Evolutionary conservation across 2,113 vertebrate genomes (phyloP), one percentile per base, ranked within the genome.

Genomic region (Protomyctophum bolini): DNA sequence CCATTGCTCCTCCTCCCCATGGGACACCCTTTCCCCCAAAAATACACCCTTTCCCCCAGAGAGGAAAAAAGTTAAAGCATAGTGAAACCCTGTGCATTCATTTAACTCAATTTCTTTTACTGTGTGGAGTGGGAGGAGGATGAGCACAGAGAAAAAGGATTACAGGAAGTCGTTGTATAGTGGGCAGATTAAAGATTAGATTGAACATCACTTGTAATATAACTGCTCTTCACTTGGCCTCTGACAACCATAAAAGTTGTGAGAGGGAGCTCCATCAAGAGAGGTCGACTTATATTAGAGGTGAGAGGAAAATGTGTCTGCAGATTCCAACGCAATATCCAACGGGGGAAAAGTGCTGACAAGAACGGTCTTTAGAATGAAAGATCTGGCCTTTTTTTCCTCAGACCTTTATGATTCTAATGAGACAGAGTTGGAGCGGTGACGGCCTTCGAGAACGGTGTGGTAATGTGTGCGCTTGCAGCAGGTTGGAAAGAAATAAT

Each of bases 341-440:
- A 41, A 41, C 33, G 10, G 50, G 0, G 14, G 48, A 55, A 54
- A 82, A 80, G 67, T 73, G 86, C 86, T 86, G 89, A 88, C 71
- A 11, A 54, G 70, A 66, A 49, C 0, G n/a, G 70, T 49, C 58
- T 2, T 7, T 12, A 47, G 68, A 77, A 83, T 62, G 72, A 69
- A 80, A 77, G 68, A 83, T 82, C 21, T 14, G 68, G 59, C 15
- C 68, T 83, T 83, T 83, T 85, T 54, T 41, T 41, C 33, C 70
- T 75, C 41, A 41, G 54, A 76, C 75, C 72, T 84, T 87, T 81
- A 78, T 89, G 77, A 81, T 81, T 80, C 29, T 80, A 82, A 88
- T 83, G 79, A 83, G 79, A 58, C 48, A 3, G 76, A 70, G 63
- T 76, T 79, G 75, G 81, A 76, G 66, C 66, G 67, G 68, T 65